These are phyloP conservation scores for Brotula barbata DNA, from an alignment of 2,797 vertebrate genomes.

Conservation along the genomic window DNA sequence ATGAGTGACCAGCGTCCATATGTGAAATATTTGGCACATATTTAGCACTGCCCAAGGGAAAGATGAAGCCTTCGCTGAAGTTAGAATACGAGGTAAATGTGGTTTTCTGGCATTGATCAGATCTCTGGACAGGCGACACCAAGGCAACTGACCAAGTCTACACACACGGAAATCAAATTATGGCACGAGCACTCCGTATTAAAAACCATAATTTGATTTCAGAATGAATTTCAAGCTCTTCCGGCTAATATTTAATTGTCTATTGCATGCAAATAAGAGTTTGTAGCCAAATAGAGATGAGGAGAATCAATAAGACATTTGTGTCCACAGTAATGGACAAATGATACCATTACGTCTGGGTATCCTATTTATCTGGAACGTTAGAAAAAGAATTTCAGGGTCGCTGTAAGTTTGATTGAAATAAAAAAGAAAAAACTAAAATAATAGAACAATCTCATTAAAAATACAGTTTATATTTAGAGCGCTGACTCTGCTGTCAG, in stretches of 20 bases:
- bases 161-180: constrained; percentile 50
- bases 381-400: not conserved
- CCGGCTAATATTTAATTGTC: constrained; percentile 23
- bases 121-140: constrained; percentile 48
- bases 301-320: constrained; percentile 36
- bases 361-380: not conserved
- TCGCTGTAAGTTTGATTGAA: constrained; percentile 1
- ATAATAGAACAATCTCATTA: constrained; percentile 2
- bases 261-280: constrained; percentile 38
- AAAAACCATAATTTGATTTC: constrained; percentile 45
- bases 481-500: constrained; percentile 18
- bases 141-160: constrained; percentile 61
- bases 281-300: constrained; percentile 18
- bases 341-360: constrained; percentile 27
- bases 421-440: constrained; percentile 7
- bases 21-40: constrained; percentile 58
- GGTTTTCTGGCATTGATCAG: constrained; percentile 46
- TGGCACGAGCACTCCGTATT: constrained; percentile 38
- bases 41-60: constrained; percentile 39
- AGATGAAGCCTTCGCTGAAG: constrained; percentile 33
- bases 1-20: constrained; percentile 36
- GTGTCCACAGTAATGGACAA: constrained; percentile 31
- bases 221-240: constrained; percentile 12
- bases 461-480: constrained; percentile 16
- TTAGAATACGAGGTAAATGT: constrained; percentile 57